Evolutionary conservation across 2,113 vertebrate species (phyloP), one percentile per base, ranked within the genome.

Genomic region (Podiceps cristatus): DNA sequence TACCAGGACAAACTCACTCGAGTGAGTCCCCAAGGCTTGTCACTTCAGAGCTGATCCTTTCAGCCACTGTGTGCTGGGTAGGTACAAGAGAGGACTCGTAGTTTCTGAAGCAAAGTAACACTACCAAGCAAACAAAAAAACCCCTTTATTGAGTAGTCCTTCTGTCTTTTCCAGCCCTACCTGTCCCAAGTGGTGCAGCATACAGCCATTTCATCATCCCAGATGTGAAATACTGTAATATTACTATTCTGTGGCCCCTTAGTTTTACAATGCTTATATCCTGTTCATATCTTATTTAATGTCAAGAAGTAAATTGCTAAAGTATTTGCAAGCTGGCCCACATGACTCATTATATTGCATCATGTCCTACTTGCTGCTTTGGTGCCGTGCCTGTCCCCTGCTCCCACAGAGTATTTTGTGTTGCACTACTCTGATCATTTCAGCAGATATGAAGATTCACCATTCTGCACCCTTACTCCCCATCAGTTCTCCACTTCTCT

Each of bases 1-100:
- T 94, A 86, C 23, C 68, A 78, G 75, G 92, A 86, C 90, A 96
- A 95, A 95, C 74, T 94, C 76, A 59, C 80, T 89, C 1, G 2
- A 96, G 35, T 81, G 94, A 96, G 63, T 88, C 76, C 69, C 60
- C 80, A 40, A 90, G 79, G 53, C 79, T 79, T 53, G 79, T 72
- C 49, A 81, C 63, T 83, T 94, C 66, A 74, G 68, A 84, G 49
- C 49, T 73, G 76, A 64, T 90, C 73, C 18, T 93, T 62, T 87
- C 73, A 94, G 87, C 69, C 42, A 33, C 27, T 6, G 49, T 1
- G 0, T 42, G 60, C 44, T 72, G 45, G 17, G 33, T 13, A 82
- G 45, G 53, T 62, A 81, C 33, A 81, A 84, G 52, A 64, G 35
- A 94, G 45, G 69, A 85, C n/a, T 58, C 0, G 0, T 20, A 72